Base-by-base conservation (phyloP, 2,797 vertebrate species). In the Oophaga sylvatica region DNA sequence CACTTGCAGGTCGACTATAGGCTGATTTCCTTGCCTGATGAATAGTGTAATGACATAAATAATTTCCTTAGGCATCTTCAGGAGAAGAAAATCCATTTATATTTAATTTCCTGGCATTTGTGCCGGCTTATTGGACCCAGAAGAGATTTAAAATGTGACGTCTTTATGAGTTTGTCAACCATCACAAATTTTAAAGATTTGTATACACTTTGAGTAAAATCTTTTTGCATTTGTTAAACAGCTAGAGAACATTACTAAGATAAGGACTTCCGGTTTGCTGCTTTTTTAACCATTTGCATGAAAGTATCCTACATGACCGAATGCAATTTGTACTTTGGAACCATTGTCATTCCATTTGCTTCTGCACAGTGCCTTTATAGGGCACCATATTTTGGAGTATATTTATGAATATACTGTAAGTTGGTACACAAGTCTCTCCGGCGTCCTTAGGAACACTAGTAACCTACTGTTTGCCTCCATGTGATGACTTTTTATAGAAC, bases 11-110 rank as follows among this genome's bases (percentile, higher is more conserved):
- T 20, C 16, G 29, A 56, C 8, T 79, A 10, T 35, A 79, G 56
- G 56, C 26, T 60, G 56, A 60, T 35, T 80, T 80, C 77, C 31
- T 80, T 80, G 56, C 56, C 59, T 19, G 8, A 16, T 31, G 57
- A 60, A 80, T 80, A 60, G 26, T 19, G 35, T 17, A 48, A 60
- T 80, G 26, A 59, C 77, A 79, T 80, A 56, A 79, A 78, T 79
- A 16, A 71, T 79, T 59, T 62, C 31, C 17, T 29, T 31, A 60
- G 19, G 56, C 26, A 60, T 80, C 57, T 20, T 60, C 75, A 56
- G 48, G 5, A 26, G 31, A 35, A 22, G 59, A 41, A 20, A 13
- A 60, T 70, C 67, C 29, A 80, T 60, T 60, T 80, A 59, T 31
- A 35, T 60, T 79, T 60, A 79, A 79, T 79, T 79, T 79, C 56